These are phyloP conservation scores for Lytechinus pictus DNA, from an alignment of 35 echinoderm and acorn worm genomes.

Conservation along the genomic window DNA sequence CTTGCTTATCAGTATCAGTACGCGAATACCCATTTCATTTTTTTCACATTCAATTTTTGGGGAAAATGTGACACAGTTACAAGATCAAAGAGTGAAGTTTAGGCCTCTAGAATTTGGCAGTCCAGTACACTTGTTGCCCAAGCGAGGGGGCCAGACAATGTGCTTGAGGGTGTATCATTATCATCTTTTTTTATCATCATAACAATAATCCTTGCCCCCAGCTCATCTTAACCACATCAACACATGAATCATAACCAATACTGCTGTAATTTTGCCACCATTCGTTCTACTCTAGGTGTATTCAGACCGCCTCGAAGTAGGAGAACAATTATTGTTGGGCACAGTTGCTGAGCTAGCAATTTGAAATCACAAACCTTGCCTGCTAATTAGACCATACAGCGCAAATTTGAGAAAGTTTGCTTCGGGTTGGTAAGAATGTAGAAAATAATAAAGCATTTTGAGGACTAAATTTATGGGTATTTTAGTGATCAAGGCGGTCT, in stretches of 20 bases:
- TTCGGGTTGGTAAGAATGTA: no score
- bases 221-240: slow-evolving; percentile 36
- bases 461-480: no score
- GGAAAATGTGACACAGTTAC: neutral
- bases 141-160: slow-evolving; percentile 6
- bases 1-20: neutral
- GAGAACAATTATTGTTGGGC: no score
- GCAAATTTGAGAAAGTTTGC: no score
- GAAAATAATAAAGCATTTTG: no score
- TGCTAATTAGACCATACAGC: no score
- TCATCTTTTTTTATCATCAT: neutral
- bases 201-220: slow-evolving; percentile 18
- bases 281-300: neutral
- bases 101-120: neutral
- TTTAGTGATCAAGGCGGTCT: no score
- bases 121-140: slow-evolving; percentile 8
- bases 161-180: slow-evolving; percentile 1
- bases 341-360: no score
- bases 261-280: neutral
- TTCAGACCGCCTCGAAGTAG: no score
- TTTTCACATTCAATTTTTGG: neutral
- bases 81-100: neutral
- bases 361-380: no score
- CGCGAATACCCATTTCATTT: neutral
- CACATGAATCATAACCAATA: slow-evolving; percentile 51